Percentiles rank a stretch among this genome's conserved stretches.
These are phyloP conservation scores for Hipposideros larvatus DNA, from an alignment of 2,797 vertebrate genomes.

Conservation along the genomic window DNA sequence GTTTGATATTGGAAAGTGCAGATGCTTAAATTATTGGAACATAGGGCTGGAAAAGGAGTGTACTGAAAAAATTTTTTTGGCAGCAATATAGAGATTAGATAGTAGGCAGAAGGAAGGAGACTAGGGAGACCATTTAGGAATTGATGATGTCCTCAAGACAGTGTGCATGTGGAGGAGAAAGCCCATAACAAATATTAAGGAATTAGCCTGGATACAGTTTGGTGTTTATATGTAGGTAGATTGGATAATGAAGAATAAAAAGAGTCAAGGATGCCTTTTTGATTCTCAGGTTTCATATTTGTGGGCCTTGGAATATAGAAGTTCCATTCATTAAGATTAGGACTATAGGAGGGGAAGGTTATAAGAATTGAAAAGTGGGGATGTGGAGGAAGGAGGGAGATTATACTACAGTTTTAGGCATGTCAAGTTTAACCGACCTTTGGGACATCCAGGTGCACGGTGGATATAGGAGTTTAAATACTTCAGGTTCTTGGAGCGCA, in stretches of 20 bases:
- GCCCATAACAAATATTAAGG: background rate
- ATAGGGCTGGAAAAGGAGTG: background rate
- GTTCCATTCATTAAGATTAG: background rate
- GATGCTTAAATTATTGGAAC: background rate
- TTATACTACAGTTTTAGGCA: background rate
- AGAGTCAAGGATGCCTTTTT: background rate
- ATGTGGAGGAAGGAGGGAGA: background rate
- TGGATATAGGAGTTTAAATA: background rate
- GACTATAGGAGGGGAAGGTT: background rate
- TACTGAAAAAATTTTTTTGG: background rate
- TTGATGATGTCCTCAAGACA: background rate
- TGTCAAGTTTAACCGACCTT: background rate
- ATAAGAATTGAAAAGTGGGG: background rate
- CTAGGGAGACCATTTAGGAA: background rate
- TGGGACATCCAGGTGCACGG: background rate
- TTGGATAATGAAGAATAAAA: slow-evolving; percentile 42
- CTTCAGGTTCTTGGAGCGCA: background rate
- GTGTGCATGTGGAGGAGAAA: background rate
- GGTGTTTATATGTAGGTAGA: background rate
- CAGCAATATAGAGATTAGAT: background rate
- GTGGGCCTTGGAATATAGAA: background rate
- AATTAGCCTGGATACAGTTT: background rate
- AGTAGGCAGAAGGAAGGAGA: background rate
- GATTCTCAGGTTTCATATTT: slow-evolving; percentile 45
- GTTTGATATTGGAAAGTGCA: slow-evolving; percentile 45